A percentile compares a stretch with the other conserved stretches of the same genome.
Conservation (phyloP, 2,888 invertebrate species). For the Melanchra persicariae region DNA sequence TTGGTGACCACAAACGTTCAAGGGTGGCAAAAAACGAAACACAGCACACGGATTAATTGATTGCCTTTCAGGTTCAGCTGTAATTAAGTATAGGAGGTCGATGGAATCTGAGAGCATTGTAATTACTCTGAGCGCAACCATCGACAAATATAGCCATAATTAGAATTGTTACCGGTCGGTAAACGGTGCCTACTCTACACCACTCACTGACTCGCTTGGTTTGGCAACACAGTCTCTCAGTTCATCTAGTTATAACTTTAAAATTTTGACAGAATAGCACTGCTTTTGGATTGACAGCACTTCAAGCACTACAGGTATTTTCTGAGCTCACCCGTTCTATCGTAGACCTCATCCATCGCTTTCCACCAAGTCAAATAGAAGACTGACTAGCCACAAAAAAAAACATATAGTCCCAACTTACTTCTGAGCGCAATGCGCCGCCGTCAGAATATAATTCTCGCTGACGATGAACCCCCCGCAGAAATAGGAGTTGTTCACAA, state of each 20-base stretch:
- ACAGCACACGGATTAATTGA: not conserved
- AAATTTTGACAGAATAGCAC: too few relatives aligned
- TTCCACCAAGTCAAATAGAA: not conserved
- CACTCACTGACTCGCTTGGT: too few relatives aligned
- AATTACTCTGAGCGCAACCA: too few relatives aligned
- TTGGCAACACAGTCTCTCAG: too few relatives aligned
- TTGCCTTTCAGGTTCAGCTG: constrained; percentile 5
- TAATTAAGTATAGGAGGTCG: not conserved
- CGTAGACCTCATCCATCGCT: not conserved
- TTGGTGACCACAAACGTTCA: too few relatives aligned
- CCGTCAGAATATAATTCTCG: constrained; percentile 85
- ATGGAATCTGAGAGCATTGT: not conserved
- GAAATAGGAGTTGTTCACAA: constrained; percentile 83
- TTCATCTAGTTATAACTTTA: too few relatives aligned
- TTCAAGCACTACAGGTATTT: too few relatives aligned
- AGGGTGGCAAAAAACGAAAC: not conserved
- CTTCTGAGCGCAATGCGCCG: constrained; percentile 88
- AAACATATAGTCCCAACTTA: constrained; percentile 66
- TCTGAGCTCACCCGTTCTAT: not conserved
- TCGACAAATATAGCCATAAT: not conserved
- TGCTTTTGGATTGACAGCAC: too few relatives aligned
- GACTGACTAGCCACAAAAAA: not conserved
- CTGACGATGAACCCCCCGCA: constrained; percentile 89
- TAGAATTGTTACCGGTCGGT: too few relatives aligned
- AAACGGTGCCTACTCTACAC: too few relatives aligned